Base-by-base conservation (phyloP, 1,140 invertebrate genomes). In the Gryon sp. region DNA sequence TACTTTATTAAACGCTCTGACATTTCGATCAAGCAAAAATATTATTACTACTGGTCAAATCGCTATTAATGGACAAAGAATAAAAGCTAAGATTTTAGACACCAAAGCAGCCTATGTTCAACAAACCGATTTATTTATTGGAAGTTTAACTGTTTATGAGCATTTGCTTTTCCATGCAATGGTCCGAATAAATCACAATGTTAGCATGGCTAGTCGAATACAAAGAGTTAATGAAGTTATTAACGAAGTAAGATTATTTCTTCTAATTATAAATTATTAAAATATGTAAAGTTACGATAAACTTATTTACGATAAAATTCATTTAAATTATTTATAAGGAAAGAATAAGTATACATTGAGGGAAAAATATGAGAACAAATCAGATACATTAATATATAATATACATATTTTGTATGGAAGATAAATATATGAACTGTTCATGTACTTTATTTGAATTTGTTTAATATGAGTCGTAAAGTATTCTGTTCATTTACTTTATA, bases 71-170 rank as follows among this genome's bases (percentile, higher is more conserved):
- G 94, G 94, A 2, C 89, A 91, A 57, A 92, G 91, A 16, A 91
- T 94, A 1, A 91, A 90, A 19, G 88, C 91, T 8, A 92, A 92
- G 40, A 90, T 92, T 1, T 88, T 98, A 50, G 92, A 93, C 9
- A 92, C 93, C 3, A 89, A 95, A 8, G 96, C 95, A 40, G 98
- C 96, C 0, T 99, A 99, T 81, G 97, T 99, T 0, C 97, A 99
- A 85, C 98, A 99, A 87, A 94, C 97, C 72, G 96, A 98, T 87
- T 86, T 98, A n/a, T 98, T 98, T 84, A 94, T 98, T 60, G 95
- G 95, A 0, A 96, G 94, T 0, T 88, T 98, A n/a, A 98, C 96
- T 0, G 96, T 97, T 1, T 90, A 90, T 52, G 97, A 99, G 82
- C 97, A 98, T 88, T 90, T 99, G 2, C 90, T 93, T 7, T 98